Percentiles rank a stretch among this genome's conserved stretches.
These are phyloP conservation scores for Sebastes glaucus DNA, from an alignment of 2,797 vertebrate species.

Conservation along the genomic window DNA sequence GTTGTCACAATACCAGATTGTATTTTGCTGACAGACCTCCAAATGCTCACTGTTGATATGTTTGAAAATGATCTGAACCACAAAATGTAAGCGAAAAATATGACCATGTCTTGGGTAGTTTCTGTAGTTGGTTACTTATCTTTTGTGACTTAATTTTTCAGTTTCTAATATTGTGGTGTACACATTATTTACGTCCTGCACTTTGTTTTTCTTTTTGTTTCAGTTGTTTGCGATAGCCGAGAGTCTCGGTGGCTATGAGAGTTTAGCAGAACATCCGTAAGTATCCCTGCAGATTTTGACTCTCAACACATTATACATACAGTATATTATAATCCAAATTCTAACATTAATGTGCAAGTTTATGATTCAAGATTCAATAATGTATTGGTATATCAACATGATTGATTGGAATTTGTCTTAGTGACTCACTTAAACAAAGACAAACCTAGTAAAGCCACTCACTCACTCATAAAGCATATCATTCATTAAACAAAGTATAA, in stretches of 20 bases:
- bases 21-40: background rate
- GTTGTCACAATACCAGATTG: background rate
- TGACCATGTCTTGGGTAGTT: background rate
- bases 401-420: background rate
- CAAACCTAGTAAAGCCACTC: background rate
- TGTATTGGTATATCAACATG: too few species aligned
- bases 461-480: background rate
- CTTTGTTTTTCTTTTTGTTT: background rate
- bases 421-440: background rate
- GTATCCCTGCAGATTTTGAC: constrained; percentile 60
- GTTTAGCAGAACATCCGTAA: constrained; percentile 96
- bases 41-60: background rate
- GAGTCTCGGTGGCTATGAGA: constrained; percentile 95
- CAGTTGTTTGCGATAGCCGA: constrained; percentile 90
- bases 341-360: background rate
- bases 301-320: background rate
- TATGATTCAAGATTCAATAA: background rate
- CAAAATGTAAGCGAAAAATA: background rate
- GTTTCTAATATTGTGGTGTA: background rate
- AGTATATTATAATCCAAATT: background rate
- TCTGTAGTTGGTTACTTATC: background rate
- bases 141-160: background rate
- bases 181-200: background rate
- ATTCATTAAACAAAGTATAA: background rate
- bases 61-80: background rate